Evolutionary conservation across 2,797 vertebrate genomes (phyloP).

Genomic region (Hippoglossus hippoglossus): DNA sequence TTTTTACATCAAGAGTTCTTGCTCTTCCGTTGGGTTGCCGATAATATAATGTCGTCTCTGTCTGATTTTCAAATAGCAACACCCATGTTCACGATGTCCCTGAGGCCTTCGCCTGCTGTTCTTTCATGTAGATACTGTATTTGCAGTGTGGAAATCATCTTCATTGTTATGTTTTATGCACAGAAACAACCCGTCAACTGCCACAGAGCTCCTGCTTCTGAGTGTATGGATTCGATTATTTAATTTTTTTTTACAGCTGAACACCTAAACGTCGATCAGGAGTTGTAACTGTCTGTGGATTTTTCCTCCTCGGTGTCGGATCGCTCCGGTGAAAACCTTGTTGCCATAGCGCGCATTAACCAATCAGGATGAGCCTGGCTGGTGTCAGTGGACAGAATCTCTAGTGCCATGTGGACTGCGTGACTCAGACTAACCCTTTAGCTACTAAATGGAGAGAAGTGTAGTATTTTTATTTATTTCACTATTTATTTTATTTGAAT

Average conservation of each 20-base stretch:
- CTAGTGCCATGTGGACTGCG: slow-evolving; percentile 73
- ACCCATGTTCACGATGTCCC: slow-evolving; percentile 33
- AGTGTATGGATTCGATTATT: slow-evolving; percentile 5
- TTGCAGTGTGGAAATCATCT: slow-evolving; percentile 50
- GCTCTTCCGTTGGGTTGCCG: slow-evolving; percentile 28
- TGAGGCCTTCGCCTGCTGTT: slow-evolving; percentile 22
- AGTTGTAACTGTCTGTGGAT: slow-evolving; percentile 20
- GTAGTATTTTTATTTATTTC: slow-evolving; percentile 43
- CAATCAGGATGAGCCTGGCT: slow-evolving; percentile 51
- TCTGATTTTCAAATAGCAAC: slow-evolving; percentile 23
- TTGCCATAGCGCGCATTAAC: slow-evolving; percentile 59
- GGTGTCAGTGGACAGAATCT: slow-evolving; percentile 57
- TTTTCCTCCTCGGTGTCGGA: slow-evolving; percentile 38
- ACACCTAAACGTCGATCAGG: slow-evolving; percentile 17
- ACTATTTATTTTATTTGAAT: slow-evolving; percentile 39
- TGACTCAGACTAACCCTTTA: slow-evolving; percentile 54
- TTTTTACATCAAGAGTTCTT: slow-evolving; percentile 21
- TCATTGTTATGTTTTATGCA: slow-evolving; percentile 37
- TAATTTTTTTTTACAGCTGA: slow-evolving; percentile 26
- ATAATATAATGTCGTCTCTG: slow-evolving; percentile 28
- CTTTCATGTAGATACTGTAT: slow-evolving; percentile 43
- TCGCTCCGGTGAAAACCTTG: slow-evolving; percentile 43
- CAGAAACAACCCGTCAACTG: slow-evolving; percentile 45
- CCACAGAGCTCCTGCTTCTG: slow-evolving; percentile 46
- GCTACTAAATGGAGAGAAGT: slow-evolving; percentile 43